phyloP scores from a whole-genome alignment of 23 tunicate species.

The Corella eumyota region DNA sequence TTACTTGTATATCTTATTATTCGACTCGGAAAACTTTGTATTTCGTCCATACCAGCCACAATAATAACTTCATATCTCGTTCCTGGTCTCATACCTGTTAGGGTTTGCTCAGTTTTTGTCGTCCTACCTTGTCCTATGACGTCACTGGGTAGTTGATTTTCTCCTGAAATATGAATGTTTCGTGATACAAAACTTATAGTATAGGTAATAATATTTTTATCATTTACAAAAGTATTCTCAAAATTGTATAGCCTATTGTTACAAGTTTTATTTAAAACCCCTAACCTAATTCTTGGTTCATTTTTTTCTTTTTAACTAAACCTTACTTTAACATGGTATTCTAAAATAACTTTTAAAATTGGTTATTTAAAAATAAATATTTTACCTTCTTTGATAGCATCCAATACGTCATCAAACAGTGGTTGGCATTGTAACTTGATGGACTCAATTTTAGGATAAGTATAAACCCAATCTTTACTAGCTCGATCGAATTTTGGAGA shows the following conservation, averaged over 20 bases:
- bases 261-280: no score
- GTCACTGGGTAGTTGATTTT: conserved; percentile 40
- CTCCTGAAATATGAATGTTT: conserved; percentile 27
- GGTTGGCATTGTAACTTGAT: conserved; percentile 34
- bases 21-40: conserved; percentile 49
- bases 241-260: no score
- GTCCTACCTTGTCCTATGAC: conserved; percentile 76
- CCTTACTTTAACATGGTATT: not conserved
- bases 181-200: not conserved
- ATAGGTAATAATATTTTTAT: no score
- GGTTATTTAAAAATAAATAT: not conserved
- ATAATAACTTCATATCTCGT: conserved; percentile 65
- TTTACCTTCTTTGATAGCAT: conserved; percentile 45
- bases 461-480: conserved; percentile 25
- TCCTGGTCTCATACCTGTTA: conserved; percentile 40
- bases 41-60: conserved; percentile 38
- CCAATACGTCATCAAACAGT: conserved; percentile 22
- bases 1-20: conserved; percentile 55
- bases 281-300: no score
- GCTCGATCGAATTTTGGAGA: no score
- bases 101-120: conserved; percentile 23
- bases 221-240: no score
- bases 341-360: conserved; percentile 1
- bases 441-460: conserved; percentile 10
- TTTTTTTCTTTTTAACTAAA: no score